Evolutionary conservation across 2,113 vertebrate genomes (phyloP).

Genomic region (Rhinopomastus cyanomelas): DNA sequence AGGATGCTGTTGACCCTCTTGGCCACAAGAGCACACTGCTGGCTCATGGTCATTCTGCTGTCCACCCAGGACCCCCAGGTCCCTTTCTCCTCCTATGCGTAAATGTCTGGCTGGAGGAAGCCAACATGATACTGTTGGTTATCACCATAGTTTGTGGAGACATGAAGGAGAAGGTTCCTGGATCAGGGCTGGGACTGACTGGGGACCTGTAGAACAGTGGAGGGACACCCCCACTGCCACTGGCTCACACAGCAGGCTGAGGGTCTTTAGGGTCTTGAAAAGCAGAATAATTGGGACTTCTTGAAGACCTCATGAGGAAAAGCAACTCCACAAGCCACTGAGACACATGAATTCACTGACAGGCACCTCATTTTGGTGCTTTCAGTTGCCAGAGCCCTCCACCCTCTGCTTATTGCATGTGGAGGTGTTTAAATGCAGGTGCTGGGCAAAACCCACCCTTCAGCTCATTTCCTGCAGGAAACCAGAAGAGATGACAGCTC

Average conservation of each 20-base stretch:
- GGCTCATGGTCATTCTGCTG: no score
- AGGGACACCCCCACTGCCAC: not conserved
- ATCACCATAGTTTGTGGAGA: not conserved
- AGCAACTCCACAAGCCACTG: not conserved
- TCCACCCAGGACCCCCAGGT: no score
- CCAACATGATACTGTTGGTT: not conserved
- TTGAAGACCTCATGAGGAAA: not conserved
- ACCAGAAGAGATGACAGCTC: not conserved
- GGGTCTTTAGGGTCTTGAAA: not conserved
- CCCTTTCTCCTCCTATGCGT: not conserved
- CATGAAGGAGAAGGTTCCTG: fast-evolving
- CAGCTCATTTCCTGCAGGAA: not conserved
- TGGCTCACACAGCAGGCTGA: fast-evolving
- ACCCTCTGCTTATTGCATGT: not conserved
- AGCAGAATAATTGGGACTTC: not conserved
- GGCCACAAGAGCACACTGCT: no score
- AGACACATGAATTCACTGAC: fast-evolving
- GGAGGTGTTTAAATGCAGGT: not conserved
- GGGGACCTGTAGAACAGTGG: no score
- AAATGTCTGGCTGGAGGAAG: not conserved
- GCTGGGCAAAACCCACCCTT: not conserved
- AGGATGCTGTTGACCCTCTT: no score
- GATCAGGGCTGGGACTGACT: not conserved
- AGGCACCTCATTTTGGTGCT: not conserved
- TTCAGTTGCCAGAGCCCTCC: not conserved